These are phyloP conservation scores for Macrobrachium nipponense DNA, from an alignment of 1,140 invertebrate species.

Conservation along the genomic window DNA sequence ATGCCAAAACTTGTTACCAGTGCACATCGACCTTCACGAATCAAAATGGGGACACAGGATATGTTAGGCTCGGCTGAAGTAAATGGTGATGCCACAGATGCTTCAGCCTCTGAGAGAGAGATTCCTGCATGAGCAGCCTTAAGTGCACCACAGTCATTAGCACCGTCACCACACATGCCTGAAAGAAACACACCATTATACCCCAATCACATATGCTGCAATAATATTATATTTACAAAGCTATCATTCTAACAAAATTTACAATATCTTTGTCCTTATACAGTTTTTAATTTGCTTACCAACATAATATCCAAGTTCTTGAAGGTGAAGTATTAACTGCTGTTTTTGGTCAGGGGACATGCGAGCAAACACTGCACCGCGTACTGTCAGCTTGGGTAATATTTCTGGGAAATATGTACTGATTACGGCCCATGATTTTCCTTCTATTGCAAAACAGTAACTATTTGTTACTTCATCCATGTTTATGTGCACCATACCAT, in stretches of 20 bases:
- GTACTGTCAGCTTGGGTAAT: constrained; percentile 77
- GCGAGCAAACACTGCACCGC: constrained; percentile 90
- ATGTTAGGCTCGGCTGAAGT: constrained; percentile 92
- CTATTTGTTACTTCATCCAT: constrained; percentile 52
- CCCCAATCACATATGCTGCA: no score
- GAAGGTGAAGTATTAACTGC: constrained; percentile 86
- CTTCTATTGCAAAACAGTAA: constrained; percentile 77
- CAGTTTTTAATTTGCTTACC: constrained; percentile 69
- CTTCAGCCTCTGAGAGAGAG: constrained; percentile 93
- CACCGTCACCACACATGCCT: constrained; percentile 93
- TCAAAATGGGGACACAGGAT: constrained; percentile 82
- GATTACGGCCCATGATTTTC: constrained; percentile 79
- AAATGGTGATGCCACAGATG: constrained; percentile 93
- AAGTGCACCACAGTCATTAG: constrained; percentile 93
- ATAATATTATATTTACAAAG: no score
- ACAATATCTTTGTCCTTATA: no score
- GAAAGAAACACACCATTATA: constrained; percentile 68
- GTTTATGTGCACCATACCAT: constrained; percentile 13
- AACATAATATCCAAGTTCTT: constrained; percentile 84
- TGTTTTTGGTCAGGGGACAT: constrained; percentile 98
- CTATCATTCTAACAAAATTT: no score
- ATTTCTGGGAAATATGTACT: constrained; percentile 78
- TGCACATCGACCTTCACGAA: constrained; percentile 83
- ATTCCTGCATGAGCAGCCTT: constrained; percentile 95
- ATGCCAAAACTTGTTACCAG: constrained; percentile 95